A percentile compares a stretch with the other conserved stretches of the same genome.
Conservation (phyloP, 2,888 invertebrate genomes). For the Drosophila mayaguana region DNA sequence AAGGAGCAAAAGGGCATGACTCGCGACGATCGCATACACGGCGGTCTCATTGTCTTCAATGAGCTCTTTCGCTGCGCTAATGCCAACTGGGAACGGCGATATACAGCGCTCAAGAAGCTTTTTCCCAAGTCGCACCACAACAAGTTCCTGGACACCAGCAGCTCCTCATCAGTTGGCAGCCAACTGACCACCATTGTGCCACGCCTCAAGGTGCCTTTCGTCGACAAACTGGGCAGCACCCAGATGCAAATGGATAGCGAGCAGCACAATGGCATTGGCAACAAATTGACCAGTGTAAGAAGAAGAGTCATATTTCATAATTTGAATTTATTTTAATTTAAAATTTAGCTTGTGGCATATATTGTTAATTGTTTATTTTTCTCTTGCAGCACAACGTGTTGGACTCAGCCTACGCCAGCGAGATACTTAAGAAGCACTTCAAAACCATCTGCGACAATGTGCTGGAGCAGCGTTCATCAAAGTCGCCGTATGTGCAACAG, state of each 20-base stretch:
- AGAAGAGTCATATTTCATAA: background rate
- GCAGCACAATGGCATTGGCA: conserved; percentile 66
- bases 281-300: conserved; percentile 76
- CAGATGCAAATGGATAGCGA: conserved; percentile 80
- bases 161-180: conserved; percentile 51
- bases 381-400: conserved; percentile 86
- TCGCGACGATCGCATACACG: conserved; percentile 96
- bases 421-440: conserved; percentile 93
- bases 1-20: conserved; percentile 91
- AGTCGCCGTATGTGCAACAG: conserved; percentile 93
- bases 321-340: background rate
- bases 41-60: conserved; percentile 95
- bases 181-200: conserved; percentile 83
- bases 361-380: background rate
- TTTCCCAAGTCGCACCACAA: conserved; percentile 83
- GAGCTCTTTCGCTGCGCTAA: conserved; percentile 96
- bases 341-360: background rate
- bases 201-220: conserved; percentile 85
- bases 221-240: conserved; percentile 82
- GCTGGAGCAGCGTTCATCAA: conserved; percentile 90
- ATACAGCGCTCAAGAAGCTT: conserved; percentile 89
- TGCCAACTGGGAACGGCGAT: conserved; percentile 93
- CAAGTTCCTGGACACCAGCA: conserved; percentile 68
- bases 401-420: conserved; percentile 94
- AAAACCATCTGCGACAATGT: conserved; percentile 91